phyloP scores from a whole-genome alignment of 2,113 vertebrate species.

The Oncorhynchus kisutch region DNA sequence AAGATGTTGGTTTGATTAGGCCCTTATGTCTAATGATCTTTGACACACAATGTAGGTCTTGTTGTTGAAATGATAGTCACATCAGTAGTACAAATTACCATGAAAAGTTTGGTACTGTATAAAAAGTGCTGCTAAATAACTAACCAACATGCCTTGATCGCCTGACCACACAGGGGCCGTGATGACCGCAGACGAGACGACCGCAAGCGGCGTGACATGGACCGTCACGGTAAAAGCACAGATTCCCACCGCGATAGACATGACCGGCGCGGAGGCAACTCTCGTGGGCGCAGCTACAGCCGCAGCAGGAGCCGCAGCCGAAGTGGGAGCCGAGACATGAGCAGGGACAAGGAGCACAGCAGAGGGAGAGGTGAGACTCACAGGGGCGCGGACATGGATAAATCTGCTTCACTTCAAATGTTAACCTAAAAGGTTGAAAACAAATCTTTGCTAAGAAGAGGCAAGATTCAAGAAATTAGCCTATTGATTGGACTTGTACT shows the following conservation, averaged over 20 bases:
- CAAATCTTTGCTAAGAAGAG: too few species aligned
- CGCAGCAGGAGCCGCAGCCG: conserved; percentile 77
- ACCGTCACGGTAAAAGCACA: conserved; percentile 84
- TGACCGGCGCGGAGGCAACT: conserved; percentile 34
- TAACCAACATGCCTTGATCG: not conserved
- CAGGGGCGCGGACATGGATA: not conserved
- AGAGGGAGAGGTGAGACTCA: conserved; percentile 67
- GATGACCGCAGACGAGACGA: conserved; percentile 93
- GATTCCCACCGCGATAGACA: conserved; percentile 92
- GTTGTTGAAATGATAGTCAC: too few species aligned
- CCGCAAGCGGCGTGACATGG: conserved; percentile 90
- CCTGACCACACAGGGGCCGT: conserved; percentile 71
- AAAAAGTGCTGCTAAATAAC: not conserved
- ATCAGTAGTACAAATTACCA: too few species aligned
- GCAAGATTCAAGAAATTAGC: not conserved
- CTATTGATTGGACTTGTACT: not conserved
- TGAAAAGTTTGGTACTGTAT: not conserved
- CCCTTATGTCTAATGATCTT: too few species aligned
- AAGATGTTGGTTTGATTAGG: too few species aligned
- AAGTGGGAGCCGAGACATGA: conserved; percentile 77
- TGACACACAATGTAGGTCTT: too few species aligned
- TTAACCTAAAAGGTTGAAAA: too few species aligned
- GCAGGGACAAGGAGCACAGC: conserved; percentile 64
- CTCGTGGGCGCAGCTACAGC: conserved; percentile 82
- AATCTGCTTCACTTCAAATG: too few species aligned